Evolutionary conservation across 2,888 invertebrate genomes (phyloP).

Genomic region (Andrena camellia): DNA sequence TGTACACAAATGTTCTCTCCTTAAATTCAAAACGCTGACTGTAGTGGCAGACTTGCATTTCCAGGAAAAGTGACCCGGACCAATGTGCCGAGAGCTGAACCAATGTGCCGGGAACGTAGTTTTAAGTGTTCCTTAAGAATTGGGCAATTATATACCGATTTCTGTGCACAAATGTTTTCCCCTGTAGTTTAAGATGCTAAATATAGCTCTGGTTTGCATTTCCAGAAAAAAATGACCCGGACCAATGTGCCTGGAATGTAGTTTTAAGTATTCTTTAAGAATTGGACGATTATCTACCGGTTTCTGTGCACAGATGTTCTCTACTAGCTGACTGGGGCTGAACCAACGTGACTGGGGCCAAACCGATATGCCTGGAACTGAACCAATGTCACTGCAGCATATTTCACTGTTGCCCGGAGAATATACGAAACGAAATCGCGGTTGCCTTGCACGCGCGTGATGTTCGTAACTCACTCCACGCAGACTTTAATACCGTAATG

Average conservation of each 20-base stretch:
- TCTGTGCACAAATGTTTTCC: not conserved
- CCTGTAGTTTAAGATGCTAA: no score
- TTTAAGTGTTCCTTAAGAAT: not conserved
- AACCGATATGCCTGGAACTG: not conserved
- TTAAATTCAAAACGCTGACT: not conserved
- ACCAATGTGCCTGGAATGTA: no score
- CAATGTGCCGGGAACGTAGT: not conserved
- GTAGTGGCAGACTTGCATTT: no score
- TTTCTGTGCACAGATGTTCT: no score
- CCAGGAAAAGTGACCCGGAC: no score
- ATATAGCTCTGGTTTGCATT: no score
- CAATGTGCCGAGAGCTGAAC: not conserved
- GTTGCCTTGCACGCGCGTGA: not conserved
- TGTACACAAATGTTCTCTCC: no score
- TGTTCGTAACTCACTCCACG: not conserved
- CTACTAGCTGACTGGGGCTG: not conserved
- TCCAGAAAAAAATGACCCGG: not conserved
- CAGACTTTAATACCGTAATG: not conserved
- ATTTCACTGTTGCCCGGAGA: no score
- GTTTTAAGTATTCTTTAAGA: no score
- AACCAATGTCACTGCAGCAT: not conserved
- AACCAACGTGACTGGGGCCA: not conserved
- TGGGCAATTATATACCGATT: not conserved
- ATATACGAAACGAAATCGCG: not conserved
- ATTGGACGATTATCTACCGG: no score